phyloP scores from a whole-genome alignment of 2,113 vertebrate species.

The Ctenodactylus gundi region DNA sequence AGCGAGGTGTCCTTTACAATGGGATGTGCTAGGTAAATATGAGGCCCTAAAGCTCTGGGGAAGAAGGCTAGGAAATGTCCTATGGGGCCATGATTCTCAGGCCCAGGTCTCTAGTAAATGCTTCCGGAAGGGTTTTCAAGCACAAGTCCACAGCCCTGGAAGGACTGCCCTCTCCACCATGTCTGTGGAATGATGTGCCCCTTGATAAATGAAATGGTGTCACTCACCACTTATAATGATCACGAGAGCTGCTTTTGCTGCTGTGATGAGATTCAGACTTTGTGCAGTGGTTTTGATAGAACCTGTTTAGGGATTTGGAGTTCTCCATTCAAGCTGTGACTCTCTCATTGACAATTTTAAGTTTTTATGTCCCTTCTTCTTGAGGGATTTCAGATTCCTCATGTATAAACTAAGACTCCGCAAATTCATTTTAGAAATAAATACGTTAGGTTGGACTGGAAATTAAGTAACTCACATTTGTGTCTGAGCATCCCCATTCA shows the following conservation, averaged over 20 bases:
- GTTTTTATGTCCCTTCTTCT: background rate
- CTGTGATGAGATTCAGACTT: background rate
- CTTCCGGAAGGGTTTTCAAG: background rate
- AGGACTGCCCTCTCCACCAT: accelerated
- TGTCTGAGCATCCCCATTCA: background rate
- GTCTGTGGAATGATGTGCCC: background rate
- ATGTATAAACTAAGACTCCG: too few relatives aligned
- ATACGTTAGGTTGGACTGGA: background rate
- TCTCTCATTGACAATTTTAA: background rate
- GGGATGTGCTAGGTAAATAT: background rate
- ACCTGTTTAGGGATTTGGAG: background rate
- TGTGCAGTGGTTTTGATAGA: background rate
- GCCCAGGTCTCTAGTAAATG: background rate
- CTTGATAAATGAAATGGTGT: background rate
- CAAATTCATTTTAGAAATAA: background rate
- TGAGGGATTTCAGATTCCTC: background rate
- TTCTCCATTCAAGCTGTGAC: background rate
- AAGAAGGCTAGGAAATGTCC: background rate
- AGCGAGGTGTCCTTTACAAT: background rate
- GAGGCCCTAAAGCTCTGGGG: background rate
- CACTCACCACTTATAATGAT: accelerated
- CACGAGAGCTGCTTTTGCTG: background rate
- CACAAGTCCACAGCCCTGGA: too few relatives aligned
- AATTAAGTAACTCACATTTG: background rate
- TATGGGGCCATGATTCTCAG: background rate